Base-by-base conservation (phyloP, 2,888 invertebrate genomes). In the Harmothoe impar region DNA sequence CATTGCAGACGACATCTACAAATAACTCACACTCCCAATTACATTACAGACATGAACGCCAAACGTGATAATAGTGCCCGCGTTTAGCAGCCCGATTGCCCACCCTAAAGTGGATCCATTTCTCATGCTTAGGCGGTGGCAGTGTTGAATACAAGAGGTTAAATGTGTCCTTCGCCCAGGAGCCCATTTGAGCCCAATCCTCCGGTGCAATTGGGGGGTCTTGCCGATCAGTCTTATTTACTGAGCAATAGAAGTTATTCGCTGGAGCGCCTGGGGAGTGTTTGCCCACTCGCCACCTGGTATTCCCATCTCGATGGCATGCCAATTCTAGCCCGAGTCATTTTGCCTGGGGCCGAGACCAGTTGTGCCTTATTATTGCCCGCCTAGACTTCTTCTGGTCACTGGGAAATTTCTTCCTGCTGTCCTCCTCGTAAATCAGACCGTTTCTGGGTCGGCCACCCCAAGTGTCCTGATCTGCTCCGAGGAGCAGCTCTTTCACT, bases 11-110 rank as follows among this genome's bases (percentile, higher is more conserved):
- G 31, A 77, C 81, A 81, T 81, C 81, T 43, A 81, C 81, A 81
- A 81, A 81, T 81, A 81, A 81, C 35, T 81, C 81, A 81, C 81
- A 81, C 81, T 35, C 81, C 43, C 81, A 81, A 81, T 81, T 81
- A 81, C 81, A 81, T 81, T 81, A 81, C 81, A 81, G 81, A 81
- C 81, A 81, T 81, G 81, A 81, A 81, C 31, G 81, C 81, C 81
- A 12, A 33, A 81, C 81, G 81, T 43, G 81, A 35, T 81, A 43
- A 81, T 81, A 43, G 81, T 81, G 81, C n/a, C 33, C 43, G 81
- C 81, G 43, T 81, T 81, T 81, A 43, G 81, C 25, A 35, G 81
- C 35, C 35, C 81, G 81, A 81, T 81, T 43, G 81, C n/a, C 35
- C 20, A 3, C n/a, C 20, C 35, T 43, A 23, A 81, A 81, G 81